Conservation (phyloP, 2,888 invertebrate genomes). For the Labia minor region DNA sequence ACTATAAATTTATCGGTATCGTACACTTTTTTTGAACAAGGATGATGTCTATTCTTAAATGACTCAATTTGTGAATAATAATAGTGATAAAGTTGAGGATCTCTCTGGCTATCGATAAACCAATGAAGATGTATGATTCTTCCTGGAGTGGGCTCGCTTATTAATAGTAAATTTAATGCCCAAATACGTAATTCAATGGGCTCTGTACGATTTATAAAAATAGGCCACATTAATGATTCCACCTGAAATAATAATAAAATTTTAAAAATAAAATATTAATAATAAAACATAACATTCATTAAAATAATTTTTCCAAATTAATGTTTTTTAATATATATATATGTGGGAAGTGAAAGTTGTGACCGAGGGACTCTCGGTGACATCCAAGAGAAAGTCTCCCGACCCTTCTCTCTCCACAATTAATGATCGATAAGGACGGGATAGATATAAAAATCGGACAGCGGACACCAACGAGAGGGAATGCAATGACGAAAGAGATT, state of each 20-base stretch:
- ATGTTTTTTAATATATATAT: background rate
- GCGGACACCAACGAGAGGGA: no score
- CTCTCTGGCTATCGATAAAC: slow-evolving; percentile 50
- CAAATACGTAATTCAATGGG: slow-evolving; percentile 55
- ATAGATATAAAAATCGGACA: no score
- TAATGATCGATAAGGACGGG: no score
- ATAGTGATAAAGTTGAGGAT: slow-evolving; percentile 54
- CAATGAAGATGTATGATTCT: slow-evolving; percentile 58
- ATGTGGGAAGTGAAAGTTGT: no score
- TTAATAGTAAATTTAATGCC: slow-evolving; percentile 52
- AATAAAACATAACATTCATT: slow-evolving; percentile 8
- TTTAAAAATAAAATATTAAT: slow-evolving; percentile 1
- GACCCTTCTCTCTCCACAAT: no score
- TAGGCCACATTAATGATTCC: slow-evolving; percentile 53
- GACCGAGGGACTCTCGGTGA: no score
- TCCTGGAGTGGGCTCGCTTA: slow-evolving; percentile 52
- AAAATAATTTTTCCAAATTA: slow-evolving; percentile 16
- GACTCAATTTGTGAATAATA: slow-evolving; percentile 61
- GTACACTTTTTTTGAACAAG: slow-evolving; percentile 56
- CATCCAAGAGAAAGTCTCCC: no score
- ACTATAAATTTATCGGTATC: slow-evolving; percentile 30
- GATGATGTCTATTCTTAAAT: slow-evolving; percentile 52
- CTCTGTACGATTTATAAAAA: slow-evolving; percentile 54
- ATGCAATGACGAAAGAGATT: no score
- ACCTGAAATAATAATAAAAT: slow-evolving; percentile 35